Conservation (phyloP, 2,888 invertebrate species). For the Daptonema setosum region DNA sequence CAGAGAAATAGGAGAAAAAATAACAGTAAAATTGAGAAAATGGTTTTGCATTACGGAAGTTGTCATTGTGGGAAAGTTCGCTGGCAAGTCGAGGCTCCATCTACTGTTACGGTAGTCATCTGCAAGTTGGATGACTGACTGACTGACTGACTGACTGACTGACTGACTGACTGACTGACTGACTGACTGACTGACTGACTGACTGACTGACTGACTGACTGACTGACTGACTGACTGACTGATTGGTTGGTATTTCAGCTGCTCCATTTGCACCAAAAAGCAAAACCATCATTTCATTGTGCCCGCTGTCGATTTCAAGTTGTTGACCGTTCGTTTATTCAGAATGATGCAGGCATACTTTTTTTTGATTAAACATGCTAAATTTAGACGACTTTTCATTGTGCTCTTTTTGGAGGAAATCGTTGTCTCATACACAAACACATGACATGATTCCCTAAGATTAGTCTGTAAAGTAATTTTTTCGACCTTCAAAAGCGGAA, state of each 20-base stretch:
- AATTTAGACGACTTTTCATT: not conserved
- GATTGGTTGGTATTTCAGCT: conserved; percentile 27
- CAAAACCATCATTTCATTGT: conserved; percentile 28
- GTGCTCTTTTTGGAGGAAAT: too few species aligned
- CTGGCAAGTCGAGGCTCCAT: not conserved
- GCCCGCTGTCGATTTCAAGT: not conserved
- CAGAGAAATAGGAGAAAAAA: too few species aligned
- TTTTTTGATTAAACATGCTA: not conserved
- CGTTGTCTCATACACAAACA: too few species aligned
- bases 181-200: too few species aligned
- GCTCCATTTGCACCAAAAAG: conserved; percentile 35
- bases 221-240: too few species aligned
- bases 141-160: too few species aligned
- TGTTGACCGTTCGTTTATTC: not conserved
- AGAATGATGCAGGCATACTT: not conserved
- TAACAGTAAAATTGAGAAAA: not conserved
- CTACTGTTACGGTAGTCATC: not conserved
- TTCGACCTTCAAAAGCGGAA: too few species aligned
- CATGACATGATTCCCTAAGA: too few species aligned
- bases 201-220: too few species aligned
- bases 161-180: too few species aligned
- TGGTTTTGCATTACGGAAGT: not conserved
- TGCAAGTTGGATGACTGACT: not conserved
- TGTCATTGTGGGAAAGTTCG: not conserved
- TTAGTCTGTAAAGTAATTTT: too few species aligned